Base-by-base conservation (phyloP, 2,113 vertebrate genomes). In the Lepidothrix coronata region DNA sequence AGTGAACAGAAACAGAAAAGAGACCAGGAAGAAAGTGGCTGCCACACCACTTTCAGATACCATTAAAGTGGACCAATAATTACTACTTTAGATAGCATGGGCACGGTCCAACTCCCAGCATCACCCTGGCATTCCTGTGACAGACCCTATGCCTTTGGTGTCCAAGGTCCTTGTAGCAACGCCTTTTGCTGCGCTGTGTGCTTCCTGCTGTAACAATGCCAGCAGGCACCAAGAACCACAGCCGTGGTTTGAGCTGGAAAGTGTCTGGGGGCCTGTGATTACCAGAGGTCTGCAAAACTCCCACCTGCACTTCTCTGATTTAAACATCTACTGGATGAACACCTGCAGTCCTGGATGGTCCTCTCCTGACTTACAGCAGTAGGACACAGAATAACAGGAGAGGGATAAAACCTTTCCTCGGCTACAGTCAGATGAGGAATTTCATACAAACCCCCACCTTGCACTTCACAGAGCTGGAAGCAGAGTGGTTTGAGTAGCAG, bases 221-320 rank as follows among this genome's bases (percentile, higher is more conserved):
- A 35, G 41, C 1, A 1, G 49, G 41, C 33, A 78, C 15, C 37
- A 17, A n/a, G 35, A 85, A 28, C 37, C 51, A 81, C 11, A 54
- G 65, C 65, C 33, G 43, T 0, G 1, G 22, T 17, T 21, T 28
- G 25, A 37, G 41, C 0, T 63, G 39, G 39, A 59, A 85, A 63
- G 33, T 6, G 2, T 10, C 43, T 14, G 2, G 0, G 23, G 11
- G 11, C 6, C 21, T 58, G 22, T 4, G 20, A 2, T 28, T 75
- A 51, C 15, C 39, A 73, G 35, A 71, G 43, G 35, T 52, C 71
- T 73, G 44, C 15, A 80, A n/a, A 81, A 77, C 14, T 74, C 65
- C 52, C 30, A 37, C 48, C 48, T 28, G n/a, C 30, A 62, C 39
- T 22, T 46, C 35, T 39, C 41, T 3, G 1, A 66, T 39, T 66